Percentiles rank a stretch among this genome's conserved stretches.
Conservation (phyloP, 2,113 vertebrate species). For the Balaenoptera acutorostrata region DNA sequence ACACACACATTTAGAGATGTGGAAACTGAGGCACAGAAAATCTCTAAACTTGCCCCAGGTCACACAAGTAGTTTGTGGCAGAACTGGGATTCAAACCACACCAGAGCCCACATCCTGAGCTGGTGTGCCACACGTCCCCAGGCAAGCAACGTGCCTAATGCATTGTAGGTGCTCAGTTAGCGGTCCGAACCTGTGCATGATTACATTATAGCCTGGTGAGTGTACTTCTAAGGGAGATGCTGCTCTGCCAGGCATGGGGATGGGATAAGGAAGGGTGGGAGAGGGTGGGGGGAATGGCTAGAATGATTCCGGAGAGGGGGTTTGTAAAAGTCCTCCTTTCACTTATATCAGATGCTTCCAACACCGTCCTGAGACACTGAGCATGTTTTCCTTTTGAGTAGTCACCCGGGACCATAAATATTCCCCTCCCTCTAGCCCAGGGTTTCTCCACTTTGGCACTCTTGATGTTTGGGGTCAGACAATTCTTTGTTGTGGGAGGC, state of each 20-base stretch:
- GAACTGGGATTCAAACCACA: not conserved
- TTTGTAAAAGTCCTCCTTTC: not conserved
- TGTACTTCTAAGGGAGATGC: not conserved
- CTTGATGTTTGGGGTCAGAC: not conserved
- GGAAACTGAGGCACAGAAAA: not conserved
- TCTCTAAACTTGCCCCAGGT: not conserved
- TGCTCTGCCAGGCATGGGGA: too few species aligned
- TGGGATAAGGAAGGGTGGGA: too few species aligned
- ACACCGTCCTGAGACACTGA: not conserved
- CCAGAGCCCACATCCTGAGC: not conserved
- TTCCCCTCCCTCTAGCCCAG: not conserved
- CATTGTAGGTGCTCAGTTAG: not conserved
- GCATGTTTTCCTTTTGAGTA: too few species aligned
- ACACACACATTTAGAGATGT: not conserved
- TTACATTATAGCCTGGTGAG: accelerated
- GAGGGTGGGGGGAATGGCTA: too few species aligned
- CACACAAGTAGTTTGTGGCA: not conserved
- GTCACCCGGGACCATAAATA: not conserved
- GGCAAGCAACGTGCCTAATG: not conserved
- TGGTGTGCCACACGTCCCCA: not conserved
- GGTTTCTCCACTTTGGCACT: not conserved
- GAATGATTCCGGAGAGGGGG: not conserved
- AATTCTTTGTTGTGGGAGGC: not conserved
- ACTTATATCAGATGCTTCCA: not conserved
- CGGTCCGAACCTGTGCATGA: not conserved